A percentile compares a stretch with the other conserved stretches of the same genome.
Conservation (phyloP, 1,140 invertebrate species). For the Littorina saxatilis region DNA sequence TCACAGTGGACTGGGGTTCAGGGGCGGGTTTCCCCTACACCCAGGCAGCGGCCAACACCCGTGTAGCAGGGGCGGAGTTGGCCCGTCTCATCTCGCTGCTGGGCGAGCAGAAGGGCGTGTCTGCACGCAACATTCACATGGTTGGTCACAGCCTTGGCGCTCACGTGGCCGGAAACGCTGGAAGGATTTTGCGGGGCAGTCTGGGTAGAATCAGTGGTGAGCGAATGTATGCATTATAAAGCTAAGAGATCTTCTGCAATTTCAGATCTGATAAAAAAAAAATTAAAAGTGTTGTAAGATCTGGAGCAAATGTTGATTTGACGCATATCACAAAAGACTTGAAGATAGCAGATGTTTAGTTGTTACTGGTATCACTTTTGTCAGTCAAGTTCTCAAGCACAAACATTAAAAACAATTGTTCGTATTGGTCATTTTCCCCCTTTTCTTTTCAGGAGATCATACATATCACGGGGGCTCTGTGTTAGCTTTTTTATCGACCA, state of each 20-base stretch:
- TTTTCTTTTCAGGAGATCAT: too few species aligned
- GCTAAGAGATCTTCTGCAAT: too few species aligned
- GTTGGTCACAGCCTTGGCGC: conserved; percentile 95
- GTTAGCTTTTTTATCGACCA: too few species aligned
- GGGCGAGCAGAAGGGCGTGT: not conserved
- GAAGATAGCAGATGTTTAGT: too few species aligned
- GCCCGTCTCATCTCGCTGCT: conserved; percentile 82
- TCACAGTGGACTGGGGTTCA: conserved; percentile 96
- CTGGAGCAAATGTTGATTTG: not conserved
- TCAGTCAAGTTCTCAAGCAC: too few species aligned
- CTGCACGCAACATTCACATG: conserved; percentile 79
- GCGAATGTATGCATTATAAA: too few species aligned
- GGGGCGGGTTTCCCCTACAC: conserved; percentile 95
- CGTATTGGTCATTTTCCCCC: too few species aligned
- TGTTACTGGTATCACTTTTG: too few species aligned
- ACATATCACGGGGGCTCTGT: too few species aligned
- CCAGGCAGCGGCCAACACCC: conserved; percentile 92
- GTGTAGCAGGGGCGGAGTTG: conserved; percentile 92
- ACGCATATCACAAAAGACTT: too few species aligned
- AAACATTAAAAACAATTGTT: too few species aligned
- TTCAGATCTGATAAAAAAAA: not conserved
- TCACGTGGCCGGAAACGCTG: conserved; percentile 92
- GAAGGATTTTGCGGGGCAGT: conserved; percentile 85
- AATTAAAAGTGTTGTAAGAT: not conserved
- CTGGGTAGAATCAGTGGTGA: conserved; percentile 84